These are phyloP conservation scores for Alcis repandata DNA, from an alignment of 2,888 invertebrate species.

Conservation along the genomic window DNA sequence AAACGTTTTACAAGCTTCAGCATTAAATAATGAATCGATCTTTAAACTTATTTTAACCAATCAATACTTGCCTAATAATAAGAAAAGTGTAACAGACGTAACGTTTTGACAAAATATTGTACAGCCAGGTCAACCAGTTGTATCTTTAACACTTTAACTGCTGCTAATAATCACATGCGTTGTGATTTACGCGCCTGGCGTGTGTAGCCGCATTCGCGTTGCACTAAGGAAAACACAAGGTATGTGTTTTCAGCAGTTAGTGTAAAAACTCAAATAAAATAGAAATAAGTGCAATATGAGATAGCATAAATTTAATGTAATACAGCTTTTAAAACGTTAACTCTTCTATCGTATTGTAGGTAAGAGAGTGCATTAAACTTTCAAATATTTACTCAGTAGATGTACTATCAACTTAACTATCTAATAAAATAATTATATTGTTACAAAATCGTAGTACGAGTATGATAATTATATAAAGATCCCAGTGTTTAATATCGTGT, in stretches of 20 bases:
- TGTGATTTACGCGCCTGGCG: too few relatives aligned
- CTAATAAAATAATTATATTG: neutral
- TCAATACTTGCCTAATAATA: neutral
- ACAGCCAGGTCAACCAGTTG: too few relatives aligned
- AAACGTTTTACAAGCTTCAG: neutral
- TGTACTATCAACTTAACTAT: constrained; percentile 1
- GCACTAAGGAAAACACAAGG: too few relatives aligned
- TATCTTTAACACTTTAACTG: too few relatives aligned
- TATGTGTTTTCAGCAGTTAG: too few relatives aligned
- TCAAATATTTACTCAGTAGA: constrained; percentile 8
- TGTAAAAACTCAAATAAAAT: too few relatives aligned
- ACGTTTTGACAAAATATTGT: too few relatives aligned
- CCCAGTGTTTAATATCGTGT: constrained; percentile 13
- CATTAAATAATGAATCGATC: neutral
- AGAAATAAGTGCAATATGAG: too few relatives aligned
- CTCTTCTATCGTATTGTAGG: neutral
- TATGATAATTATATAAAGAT: neutral
- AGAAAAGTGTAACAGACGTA: neutral
- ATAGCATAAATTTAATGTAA: too few relatives aligned
- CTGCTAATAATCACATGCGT: too few relatives aligned
- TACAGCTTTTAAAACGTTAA: too few relatives aligned
- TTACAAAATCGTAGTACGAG: neutral
- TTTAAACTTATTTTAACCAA: neutral
- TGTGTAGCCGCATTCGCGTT: too few relatives aligned
- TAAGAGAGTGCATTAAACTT: neutral